Evolutionary conservation across 2,888 invertebrate species (phyloP), one percentile per base, ranked within the genome.

Genomic region (Cyclophora albipunctata): DNA sequence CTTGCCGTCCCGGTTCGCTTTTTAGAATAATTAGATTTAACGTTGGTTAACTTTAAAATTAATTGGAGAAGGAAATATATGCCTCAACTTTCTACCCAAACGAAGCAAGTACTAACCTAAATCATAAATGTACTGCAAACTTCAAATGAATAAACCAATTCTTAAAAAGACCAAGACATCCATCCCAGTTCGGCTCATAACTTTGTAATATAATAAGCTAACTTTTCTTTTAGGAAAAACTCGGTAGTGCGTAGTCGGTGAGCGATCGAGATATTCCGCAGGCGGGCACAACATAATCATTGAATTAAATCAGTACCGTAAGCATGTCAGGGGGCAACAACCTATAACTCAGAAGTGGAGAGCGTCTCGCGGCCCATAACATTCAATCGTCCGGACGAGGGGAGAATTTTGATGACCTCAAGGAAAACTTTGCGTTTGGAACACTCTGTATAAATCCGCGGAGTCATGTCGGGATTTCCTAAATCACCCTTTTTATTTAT

Each of bases 401-500:
- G 79, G 73, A 76, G 85, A 84, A 85, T 86, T 84, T 78, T 83
- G 84, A 86, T 85, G 83, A 84, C 81, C 81, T 77, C 75, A 76
- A 84, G 77, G 81, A 84, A 84, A 83, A 84, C 70, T 84, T 84
- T 81, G 73, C 79, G 73, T 73, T 20, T 76, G 54, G 62, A 78
- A 82, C 78, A 84, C 81, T 81, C 78, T 78, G 81, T 83, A 84
- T 85, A 85, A 85, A 84, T 84, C 84, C 83, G 76, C 62, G 71
- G 77, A 84, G 81, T 82, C 84, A 83, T 82, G 85, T 84, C 71
- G 77, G 83, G 84, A 84, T 85, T 85, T 84, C 73, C 75, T 83
- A 83, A 85, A 85, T 85, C 82, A 81, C 73, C 81, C 75, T 78
- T 82, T 84, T 84, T 85, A 85, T 85, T 85, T 84, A 84, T 84